Base-by-base conservation (phyloP, 30 jellyfish, hydroid and myxozoan species). In the Euphysa ruthae region DNA sequence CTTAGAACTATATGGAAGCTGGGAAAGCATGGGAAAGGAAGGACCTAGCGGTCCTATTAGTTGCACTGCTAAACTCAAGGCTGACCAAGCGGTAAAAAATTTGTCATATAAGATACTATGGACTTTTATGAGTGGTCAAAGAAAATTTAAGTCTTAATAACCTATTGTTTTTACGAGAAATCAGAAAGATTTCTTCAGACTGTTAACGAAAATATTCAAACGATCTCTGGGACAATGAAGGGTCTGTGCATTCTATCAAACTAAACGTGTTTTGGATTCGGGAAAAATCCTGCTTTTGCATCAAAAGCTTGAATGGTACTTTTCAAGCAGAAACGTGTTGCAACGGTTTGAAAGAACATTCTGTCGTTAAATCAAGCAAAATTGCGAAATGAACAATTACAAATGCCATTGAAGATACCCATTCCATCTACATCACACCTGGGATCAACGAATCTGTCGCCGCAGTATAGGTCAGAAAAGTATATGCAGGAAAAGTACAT, bases 1-100 rank as follows among this genome's bases (percentile, higher is more conserved):
- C 65, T 13, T 52, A 32, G 65, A 52, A 52, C 25, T 52, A 52
- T 32, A 52, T 52, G 65, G 65, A 13, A 32, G 65, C 65, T 52
- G 65, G 65, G 20, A 52, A n/a, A n/a, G n/a, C n/a, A n/a, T n/a
- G n/a, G n/a, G n/a, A n/a, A n/a, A n/a, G n/a, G n/a, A 52, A 21
- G 65, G 25, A 13, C 35, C 65, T 8, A 10, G 65, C 20, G 65
- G 20, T 21, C 65, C 65, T 8, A 52, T 52, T 32, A 21, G 65
- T 10, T 13, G 65, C 8, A 19, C 25, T 12, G 35, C 65, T n/a
- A 52, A 52, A 19, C 12, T 13, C 14, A 52, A 52, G 20, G 65
- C 65, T 8, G 65, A 52, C 25, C 65, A 13, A n/a, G 29, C 65
- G 14, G 65, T 52, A 12, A 52, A 52, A 21, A 52, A 52, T n/a